A percentile compares a stretch with the other conserved stretches of the same genome.
These are phyloP conservation scores for Plebejus melissa DNA, from an alignment of 2,888 invertebrate species.

Conservation along the genomic window DNA sequence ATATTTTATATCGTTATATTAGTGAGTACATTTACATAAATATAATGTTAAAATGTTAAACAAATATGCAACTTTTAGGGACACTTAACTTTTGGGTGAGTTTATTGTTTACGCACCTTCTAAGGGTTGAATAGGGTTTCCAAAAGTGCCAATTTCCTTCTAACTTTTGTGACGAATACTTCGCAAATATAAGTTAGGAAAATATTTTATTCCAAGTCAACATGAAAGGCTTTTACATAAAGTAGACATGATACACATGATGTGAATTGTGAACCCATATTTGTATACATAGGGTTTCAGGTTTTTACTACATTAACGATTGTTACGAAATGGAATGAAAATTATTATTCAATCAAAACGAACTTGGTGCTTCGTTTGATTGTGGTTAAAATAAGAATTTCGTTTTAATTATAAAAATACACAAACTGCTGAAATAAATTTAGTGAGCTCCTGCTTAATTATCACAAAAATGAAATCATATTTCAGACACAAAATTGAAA, in stretches of 20 bases:
- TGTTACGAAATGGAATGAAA: not conserved
- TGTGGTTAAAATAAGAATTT: not conserved
- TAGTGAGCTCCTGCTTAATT: not conserved
- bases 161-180: constrained; percentile 21
- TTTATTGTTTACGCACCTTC: constrained; percentile 9
- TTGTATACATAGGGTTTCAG: not conserved
- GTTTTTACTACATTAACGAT: not conserved
- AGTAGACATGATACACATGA: not conserved
- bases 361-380: not conserved
- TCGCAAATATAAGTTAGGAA: constrained; percentile 7
- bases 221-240: constrained; percentile 2
- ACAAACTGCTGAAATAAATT: not conserved
- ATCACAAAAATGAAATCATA: not conserved
- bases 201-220: not conserved
- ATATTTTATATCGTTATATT: not conserved
- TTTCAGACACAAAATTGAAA: not conserved
- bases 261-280: not conserved
- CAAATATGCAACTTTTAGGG: not conserved
- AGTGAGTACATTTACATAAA: not conserved
- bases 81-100: constrained; percentile 12
- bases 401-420: not conserved
- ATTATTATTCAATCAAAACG: not conserved
- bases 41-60: constrained; percentile 2
- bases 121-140: constrained; percentile 20
- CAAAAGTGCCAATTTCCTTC: constrained; percentile 19